Percentiles rank a stretch among this genome's conserved stretches.
These are phyloP conservation scores for Drosophila nr. fundita DNA, from an alignment of 2,888 invertebrate genomes.

Conservation along the genomic window DNA sequence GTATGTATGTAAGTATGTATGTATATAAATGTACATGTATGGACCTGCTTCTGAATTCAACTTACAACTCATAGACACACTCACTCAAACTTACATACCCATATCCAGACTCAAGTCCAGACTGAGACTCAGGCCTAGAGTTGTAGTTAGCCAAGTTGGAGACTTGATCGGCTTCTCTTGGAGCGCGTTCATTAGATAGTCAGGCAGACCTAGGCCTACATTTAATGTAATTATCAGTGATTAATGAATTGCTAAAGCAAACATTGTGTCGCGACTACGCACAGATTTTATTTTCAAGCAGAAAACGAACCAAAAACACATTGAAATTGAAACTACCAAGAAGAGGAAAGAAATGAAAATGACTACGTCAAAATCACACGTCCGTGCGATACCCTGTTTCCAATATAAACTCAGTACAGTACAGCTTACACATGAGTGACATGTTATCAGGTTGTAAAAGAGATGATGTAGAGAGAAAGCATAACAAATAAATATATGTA, in stretches of 20 bases:
- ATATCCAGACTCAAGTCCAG: constrained; percentile 6
- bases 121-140: constrained; percentile 1
- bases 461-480: neutral
- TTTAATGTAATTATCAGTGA: constrained; percentile 81
- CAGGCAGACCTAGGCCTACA: constrained; percentile 68
- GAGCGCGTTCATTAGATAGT: constrained; percentile 57
- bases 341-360: neutral
- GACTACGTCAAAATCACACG: neutral
- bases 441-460: neutral
- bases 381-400: neutral
- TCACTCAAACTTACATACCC: constrained; percentile 12
- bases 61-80: constrained; percentile 35
- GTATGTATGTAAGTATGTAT: constrained; percentile 4
- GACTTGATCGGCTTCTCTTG: constrained; percentile 21
- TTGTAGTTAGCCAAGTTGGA: constrained; percentile 13
- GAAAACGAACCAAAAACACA: constrained; percentile 25
- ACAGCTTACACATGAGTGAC: neutral
- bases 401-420: neutral
- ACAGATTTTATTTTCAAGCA: constrained; percentile 30
- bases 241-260: constrained; percentile 80
- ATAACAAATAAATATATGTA: neutral
- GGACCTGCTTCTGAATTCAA: constrained; percentile 25
- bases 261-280: constrained; percentile 59
- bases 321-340: constrained; percentile 13
- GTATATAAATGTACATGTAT: constrained; percentile 14